A percentile compares a stretch with the other conserved stretches of the same genome.
Conservation (phyloP, 2,113 vertebrate species). For the Channa maculata region DNA sequence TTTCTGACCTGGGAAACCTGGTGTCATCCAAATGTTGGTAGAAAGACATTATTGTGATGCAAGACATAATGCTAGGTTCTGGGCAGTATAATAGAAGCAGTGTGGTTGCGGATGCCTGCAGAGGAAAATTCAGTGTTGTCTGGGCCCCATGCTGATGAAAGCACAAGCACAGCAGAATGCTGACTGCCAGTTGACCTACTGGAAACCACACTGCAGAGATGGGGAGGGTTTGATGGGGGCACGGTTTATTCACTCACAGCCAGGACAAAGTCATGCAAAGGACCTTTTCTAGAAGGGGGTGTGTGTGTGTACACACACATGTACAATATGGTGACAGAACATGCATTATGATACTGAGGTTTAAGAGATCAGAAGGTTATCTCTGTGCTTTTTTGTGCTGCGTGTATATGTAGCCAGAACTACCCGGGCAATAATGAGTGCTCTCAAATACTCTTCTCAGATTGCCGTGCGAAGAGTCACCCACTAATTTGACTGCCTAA, state of each 20-base stretch:
- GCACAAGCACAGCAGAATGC: constrained; percentile 80
- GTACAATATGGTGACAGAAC: constrained; percentile 37
- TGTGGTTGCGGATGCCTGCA: constrained; percentile 77
- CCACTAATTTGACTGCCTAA: constrained; percentile 24
- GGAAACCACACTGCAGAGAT: constrained; percentile 63
- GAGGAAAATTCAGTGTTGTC: constrained; percentile 77
- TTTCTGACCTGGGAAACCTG: constrained; percentile 62
- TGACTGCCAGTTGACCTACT: constrained; percentile 74
- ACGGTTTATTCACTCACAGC: constrained; percentile 66
- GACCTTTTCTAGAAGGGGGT: constrained; percentile 59
- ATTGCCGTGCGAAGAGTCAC: constrained; percentile 10
- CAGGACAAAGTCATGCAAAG: constrained; percentile 79
- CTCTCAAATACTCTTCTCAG: constrained; percentile 30
- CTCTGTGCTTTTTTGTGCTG: constrained; percentile 12
- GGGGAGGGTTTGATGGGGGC: constrained; percentile 26
- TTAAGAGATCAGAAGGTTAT: constrained; percentile 23
- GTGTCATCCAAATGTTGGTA: constrained; percentile 42
- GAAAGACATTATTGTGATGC: constrained; percentile 75
- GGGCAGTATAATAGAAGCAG: constrained; percentile 74
- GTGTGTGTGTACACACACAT: not conserved
- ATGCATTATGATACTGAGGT: constrained; percentile 60
- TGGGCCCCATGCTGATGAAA: constrained; percentile 73
- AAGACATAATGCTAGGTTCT: constrained; percentile 68
- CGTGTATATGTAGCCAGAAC: constrained; percentile 37
- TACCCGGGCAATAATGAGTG: constrained; percentile 38